A percentile compares a stretch with the other conserved stretches of the same genome.
Evolutionary conservation across 2,113 vertebrate species (phyloP).

Genomic region (Xiphorhynchus elegans): DNA sequence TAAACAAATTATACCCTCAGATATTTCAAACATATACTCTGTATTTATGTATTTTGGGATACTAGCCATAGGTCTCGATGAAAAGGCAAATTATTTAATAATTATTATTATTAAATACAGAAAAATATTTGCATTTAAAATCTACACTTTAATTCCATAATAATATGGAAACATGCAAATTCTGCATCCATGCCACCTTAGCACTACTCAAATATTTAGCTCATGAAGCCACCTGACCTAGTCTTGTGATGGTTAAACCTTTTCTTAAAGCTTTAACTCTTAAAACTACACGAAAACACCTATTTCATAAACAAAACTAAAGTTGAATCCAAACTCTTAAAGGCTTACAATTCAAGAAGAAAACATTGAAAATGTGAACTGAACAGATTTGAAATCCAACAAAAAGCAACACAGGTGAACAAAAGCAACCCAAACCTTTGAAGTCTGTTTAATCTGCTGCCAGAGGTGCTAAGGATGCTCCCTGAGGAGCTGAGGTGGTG

Average conservation of each 20-base stretch:
- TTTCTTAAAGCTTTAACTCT: background rate
- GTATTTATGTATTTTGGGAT: slow-evolving; percentile 53
- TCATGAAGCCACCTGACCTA: background rate
- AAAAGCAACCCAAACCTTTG: background rate
- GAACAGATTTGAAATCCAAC: background rate
- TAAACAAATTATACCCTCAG: slow-evolving; percentile 63
- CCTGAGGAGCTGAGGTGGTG: background rate
- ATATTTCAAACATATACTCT: slow-evolving; percentile 56
- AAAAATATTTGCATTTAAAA: slow-evolving; percentile 1
- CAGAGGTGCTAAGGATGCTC: background rate
- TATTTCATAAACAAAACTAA: background rate
- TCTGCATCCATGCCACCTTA: background rate
- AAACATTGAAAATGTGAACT: background rate
- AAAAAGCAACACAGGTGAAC: background rate
- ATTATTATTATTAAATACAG: background rate
- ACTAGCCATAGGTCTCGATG: slow-evolving; percentile 42
- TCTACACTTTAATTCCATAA: background rate
- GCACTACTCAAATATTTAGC: background rate
- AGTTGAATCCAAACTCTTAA: background rate
- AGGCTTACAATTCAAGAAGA: background rate
- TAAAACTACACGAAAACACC: background rate
- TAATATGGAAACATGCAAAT: background rate
- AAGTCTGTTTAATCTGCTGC: background rate
- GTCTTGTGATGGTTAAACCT: background rate
- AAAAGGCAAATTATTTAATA: background rate